Evolutionary conservation across 1,140 invertebrate genomes (phyloP).

Genomic region (Diachasmimorpha longicaudata): DNA sequence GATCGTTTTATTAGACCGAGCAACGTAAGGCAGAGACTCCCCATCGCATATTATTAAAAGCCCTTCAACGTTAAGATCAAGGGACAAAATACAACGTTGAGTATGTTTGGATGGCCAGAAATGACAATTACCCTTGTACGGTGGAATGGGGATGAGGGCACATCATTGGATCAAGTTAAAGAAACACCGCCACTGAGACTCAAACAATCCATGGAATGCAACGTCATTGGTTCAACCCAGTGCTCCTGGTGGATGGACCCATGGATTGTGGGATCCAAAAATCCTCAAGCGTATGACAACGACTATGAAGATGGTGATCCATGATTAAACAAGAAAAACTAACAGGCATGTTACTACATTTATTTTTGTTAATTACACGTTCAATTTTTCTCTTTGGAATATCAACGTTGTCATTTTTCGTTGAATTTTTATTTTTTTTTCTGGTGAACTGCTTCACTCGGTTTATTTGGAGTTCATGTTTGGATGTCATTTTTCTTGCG

Average conservation of each 20-base stretch:
- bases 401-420: not conserved
- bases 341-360: not conserved
- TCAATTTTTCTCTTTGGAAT: not conserved
- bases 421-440: no score
- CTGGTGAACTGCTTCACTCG: no score
- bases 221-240: slow-evolving; percentile 41
- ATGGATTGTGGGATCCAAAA: slow-evolving; percentile 38
- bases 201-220: slow-evolving; percentile 45
- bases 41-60: slow-evolving; percentile 57
- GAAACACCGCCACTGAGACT: slow-evolving; percentile 35
- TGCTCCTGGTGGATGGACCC: slow-evolving; percentile 12
- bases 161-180: slow-evolving; percentile 41
- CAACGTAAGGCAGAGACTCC: slow-evolving; percentile 30
- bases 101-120: slow-evolving; percentile 57
- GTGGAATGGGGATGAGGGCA: not conserved
- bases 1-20: slow-evolving; percentile 58
- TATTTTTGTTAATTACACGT: not conserved
- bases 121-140: slow-evolving; percentile 57
- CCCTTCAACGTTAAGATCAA: not conserved
- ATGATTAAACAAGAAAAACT: slow-evolving; percentile 3
- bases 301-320: slow-evolving; percentile 13
- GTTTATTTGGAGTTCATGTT: no score
- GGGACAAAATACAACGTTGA: slow-evolving; percentile 26
- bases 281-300: not conserved
- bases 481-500: no score